Evolutionary conservation across 1,140 invertebrate genomes (phyloP).

Genomic region (Drosophila rufa): DNA sequence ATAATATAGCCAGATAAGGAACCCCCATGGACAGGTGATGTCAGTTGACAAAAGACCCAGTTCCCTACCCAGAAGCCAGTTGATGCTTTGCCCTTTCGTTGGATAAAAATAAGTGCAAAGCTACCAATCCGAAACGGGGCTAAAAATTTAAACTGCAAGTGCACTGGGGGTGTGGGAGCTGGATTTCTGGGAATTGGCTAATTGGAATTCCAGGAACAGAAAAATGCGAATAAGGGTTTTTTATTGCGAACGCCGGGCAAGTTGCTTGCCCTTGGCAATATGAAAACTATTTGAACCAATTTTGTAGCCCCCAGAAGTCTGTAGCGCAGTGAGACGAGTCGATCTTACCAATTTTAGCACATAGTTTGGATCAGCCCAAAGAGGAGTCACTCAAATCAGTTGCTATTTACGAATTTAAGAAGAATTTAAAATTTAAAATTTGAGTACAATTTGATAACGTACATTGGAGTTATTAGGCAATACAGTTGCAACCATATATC

Average conservation of each 20-base stretch:
- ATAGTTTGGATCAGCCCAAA: no score
- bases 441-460: no score
- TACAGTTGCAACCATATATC: no score
- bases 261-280: no score
- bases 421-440: no score
- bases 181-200: background rate
- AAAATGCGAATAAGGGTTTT: background rate
- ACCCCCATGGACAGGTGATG: conserved; percentile 50
- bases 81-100: conserved; percentile 42
- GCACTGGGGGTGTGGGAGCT: background rate
- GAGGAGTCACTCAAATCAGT: no score
- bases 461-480: no score
- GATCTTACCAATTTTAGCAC: no score
- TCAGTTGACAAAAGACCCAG: conserved; percentile 55
- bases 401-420: no score
- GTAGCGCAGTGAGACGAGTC: no score
- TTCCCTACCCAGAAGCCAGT: conserved; percentile 31
- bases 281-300: no score
- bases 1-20: conserved; percentile 24
- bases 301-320: background rate
- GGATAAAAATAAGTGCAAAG: conserved; percentile 16
- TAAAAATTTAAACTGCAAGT: conserved; percentile 4
- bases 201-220: conserved; percentile 11
- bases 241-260: background rate
- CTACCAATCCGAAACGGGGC: background rate